phyloP scores from a whole-genome alignment of 2,888 invertebrate species.

The Lacanobia oleracea region DNA sequence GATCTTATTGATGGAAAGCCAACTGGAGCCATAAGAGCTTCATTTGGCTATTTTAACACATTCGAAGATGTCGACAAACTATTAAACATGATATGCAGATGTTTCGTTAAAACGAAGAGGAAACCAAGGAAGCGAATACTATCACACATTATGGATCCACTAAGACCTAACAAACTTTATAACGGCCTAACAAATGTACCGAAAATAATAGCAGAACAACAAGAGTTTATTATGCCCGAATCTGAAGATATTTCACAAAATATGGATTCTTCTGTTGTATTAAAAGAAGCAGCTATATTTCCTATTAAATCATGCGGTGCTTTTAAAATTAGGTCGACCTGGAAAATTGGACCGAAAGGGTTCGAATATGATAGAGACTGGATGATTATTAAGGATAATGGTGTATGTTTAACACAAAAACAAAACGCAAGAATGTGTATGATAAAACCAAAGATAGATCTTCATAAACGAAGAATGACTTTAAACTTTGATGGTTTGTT shows the following conservation, averaged over 20 bases:
- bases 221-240: slow-evolving; percentile 57
- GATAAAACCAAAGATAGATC: slow-evolving; percentile 93
- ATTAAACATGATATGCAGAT: slow-evolving; percentile 93
- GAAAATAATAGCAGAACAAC: slow-evolving; percentile 65
- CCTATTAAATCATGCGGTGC: slow-evolving; percentile 98
- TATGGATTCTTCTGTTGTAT: slow-evolving; percentile 69
- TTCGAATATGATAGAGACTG: slow-evolving; percentile 97
- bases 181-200: slow-evolving; percentile 64
- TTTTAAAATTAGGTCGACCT: slow-evolving; percentile 92
- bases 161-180: slow-evolving; percentile 49
- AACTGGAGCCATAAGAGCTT: slow-evolving; percentile 97
- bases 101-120: slow-evolving; percentile 91
- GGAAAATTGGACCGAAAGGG: slow-evolving; percentile 94
- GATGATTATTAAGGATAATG: slow-evolving; percentile 96
- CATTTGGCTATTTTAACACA: slow-evolving; percentile 97
- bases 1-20: slow-evolving; percentile 96
- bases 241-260: slow-evolving; percentile 54
- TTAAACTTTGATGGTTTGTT: slow-evolving; percentile 87
- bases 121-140: slow-evolving; percentile 77
- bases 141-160: slow-evolving; percentile 53
- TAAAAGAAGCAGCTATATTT: slow-evolving; percentile 91
- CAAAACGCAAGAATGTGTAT: slow-evolving; percentile 94
- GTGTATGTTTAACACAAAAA: slow-evolving; percentile 97
- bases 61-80: slow-evolving; percentile 93
- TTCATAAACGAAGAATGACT: slow-evolving; percentile 88